These are phyloP conservation scores for Phalacrocorax carbo DNA, from an alignment of 2,113 vertebrate genomes.

Conservation along the genomic window DNA sequence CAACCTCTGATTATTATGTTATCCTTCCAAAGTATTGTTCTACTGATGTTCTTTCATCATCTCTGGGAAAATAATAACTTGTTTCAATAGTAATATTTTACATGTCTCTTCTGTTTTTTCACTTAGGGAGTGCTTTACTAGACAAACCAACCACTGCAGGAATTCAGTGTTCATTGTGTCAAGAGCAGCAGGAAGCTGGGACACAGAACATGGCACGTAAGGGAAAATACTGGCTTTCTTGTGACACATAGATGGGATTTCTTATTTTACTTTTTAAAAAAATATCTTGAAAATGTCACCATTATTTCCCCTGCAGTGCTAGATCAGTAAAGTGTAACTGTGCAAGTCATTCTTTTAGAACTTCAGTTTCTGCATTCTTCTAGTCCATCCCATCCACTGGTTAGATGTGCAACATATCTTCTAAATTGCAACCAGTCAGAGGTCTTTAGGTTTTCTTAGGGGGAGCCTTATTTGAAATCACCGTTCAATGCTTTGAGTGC, in stretches of 20 bases:
- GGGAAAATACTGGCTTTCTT: background rate
- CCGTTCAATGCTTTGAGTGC: background rate
- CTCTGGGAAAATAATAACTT: background rate
- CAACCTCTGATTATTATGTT: background rate
- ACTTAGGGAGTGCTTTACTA: background rate
- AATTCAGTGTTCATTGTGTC: background rate
- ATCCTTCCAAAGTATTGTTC: background rate
- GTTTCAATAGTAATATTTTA: background rate
- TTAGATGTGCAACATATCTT: background rate
- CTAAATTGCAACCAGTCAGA: background rate
- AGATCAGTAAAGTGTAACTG: background rate
- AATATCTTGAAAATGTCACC: background rate
- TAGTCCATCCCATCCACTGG: too few species aligned
- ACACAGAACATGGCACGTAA: background rate
- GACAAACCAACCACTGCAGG: background rate
- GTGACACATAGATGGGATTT: background rate
- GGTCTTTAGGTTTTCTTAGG: background rate
- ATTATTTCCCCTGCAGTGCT: background rate
- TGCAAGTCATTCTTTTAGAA: background rate
- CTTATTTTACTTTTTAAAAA: background rate
- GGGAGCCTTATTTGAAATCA: background rate
- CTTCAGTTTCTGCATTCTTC: background rate
- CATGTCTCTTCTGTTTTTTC: background rate
- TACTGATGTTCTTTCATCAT: background rate
- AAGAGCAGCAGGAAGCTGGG: background rate